Conservation (phyloP, 2,113 vertebrate genomes). For the Verasper variegatus region DNA sequence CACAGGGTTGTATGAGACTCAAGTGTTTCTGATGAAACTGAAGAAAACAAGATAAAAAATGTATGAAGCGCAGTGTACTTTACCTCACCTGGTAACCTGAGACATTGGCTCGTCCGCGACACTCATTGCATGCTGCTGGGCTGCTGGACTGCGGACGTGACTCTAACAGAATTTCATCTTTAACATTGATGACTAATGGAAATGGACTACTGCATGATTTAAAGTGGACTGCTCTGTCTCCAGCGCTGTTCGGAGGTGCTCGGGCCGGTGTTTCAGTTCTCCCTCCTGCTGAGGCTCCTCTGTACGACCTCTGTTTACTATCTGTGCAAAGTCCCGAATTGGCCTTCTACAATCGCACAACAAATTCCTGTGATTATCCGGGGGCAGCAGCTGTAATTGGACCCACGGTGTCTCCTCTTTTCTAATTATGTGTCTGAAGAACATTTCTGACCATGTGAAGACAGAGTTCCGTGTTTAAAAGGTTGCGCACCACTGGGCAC, state of each 20-base stretch:
- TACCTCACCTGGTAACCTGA: conserved; percentile 70
- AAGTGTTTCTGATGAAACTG: conserved; percentile 61
- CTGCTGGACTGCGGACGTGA: not conserved
- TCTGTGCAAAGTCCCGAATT: conserved; percentile 17
- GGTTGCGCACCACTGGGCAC: conserved; percentile 13
- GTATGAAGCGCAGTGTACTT: conserved; percentile 61
- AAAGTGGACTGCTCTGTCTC: conserved; percentile 1
- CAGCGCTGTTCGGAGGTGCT: not conserved
- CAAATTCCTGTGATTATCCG: conserved; percentile 49
- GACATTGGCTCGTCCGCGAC: conserved; percentile 49
- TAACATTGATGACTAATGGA: conserved; percentile 31
- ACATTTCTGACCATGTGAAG: conserved; percentile 30
- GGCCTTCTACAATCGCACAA: conserved; percentile 12
- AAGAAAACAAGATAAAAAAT: conserved; percentile 75
- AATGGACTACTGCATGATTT: conserved; percentile 9
- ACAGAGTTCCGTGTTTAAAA: conserved; percentile 36
- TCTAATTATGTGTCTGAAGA: conserved; percentile 42
- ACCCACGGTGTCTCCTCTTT: conserved; percentile 66
- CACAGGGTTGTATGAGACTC: conserved; percentile 25
- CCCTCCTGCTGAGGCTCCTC: not conserved
- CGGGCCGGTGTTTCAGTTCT: not conserved
- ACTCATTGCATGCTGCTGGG: conserved; percentile 11
- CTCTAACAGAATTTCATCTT: conserved; percentile 58
- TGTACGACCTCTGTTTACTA: not conserved
- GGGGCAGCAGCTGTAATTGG: conserved; percentile 68